Percentiles rank a stretch among this genome's conserved stretches.
Evolutionary conservation across 2,113 vertebrate species (phyloP).

Genomic region (Progne subis): DNA sequence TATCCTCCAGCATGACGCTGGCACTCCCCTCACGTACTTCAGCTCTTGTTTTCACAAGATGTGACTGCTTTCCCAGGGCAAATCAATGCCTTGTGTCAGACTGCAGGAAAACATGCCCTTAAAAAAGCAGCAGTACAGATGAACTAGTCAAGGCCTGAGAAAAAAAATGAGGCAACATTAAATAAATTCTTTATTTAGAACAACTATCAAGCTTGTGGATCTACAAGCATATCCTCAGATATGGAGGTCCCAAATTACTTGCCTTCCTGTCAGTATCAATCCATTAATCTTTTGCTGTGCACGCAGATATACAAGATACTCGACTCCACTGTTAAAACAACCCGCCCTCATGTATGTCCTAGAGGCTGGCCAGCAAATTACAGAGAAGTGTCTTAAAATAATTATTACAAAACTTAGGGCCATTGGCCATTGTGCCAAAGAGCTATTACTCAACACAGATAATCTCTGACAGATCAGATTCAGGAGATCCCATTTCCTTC

Average conservation of each 20-base stretch:
- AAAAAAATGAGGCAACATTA: background rate
- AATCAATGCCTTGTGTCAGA: background rate
- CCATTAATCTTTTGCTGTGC: background rate
- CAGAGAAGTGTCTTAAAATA: background rate
- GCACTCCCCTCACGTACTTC: accelerated
- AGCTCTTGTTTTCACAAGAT: background rate
- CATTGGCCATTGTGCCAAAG: background rate
- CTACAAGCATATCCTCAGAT: background rate
- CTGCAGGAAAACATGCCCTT: background rate
- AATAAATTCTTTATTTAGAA: background rate
- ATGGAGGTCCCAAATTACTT: background rate
- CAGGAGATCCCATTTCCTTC: background rate
- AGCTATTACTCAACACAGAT: background rate
- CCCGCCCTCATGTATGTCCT: background rate
- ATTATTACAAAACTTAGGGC: background rate
- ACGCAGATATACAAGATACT: background rate
- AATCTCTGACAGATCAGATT: background rate
- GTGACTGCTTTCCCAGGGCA: background rate
- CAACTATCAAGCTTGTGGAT: background rate
- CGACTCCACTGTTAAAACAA: background rate
- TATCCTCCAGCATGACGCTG: background rate
- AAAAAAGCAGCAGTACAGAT: background rate
- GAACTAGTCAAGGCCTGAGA: background rate
- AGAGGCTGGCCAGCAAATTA: background rate
- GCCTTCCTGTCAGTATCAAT: background rate